A percentile compares a stretch with the other conserved stretches of the same genome.
phyloP scores from a whole-genome alignment of 2,888 invertebrate genomes.

The Ennomos fuscantarius region DNA sequence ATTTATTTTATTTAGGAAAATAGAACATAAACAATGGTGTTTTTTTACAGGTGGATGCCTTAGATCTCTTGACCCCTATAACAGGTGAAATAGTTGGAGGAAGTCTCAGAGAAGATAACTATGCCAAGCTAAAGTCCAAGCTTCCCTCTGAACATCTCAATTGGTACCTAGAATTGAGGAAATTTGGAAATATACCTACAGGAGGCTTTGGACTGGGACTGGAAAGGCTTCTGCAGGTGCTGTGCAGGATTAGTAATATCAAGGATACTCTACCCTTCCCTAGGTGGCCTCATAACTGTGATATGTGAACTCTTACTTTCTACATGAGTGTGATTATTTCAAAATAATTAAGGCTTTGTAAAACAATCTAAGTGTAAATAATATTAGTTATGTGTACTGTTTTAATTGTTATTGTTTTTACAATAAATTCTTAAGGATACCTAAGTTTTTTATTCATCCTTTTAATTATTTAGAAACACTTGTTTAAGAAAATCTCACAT shows the following conservation, averaged over 20 bases:
- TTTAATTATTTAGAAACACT: no score
- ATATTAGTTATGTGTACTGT: no score
- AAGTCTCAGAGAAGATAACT: constrained; percentile 94
- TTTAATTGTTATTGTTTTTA: no score
- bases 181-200: constrained; percentile 95
- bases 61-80: constrained; percentile 94
- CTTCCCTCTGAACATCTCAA: constrained; percentile 86
- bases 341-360: no score
- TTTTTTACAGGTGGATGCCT: constrained; percentile 87
- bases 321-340: neutral
- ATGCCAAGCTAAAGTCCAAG: constrained; percentile 85
- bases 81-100: constrained; percentile 99
- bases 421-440: no score
- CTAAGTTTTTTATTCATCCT: no score
- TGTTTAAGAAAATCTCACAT: neutral
- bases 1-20: no score
- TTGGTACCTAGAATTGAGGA: constrained; percentile 96
- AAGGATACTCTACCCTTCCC: constrained; percentile 98
- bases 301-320: constrained; percentile 72
- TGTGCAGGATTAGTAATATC: constrained; percentile 94
- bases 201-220: constrained; percentile 99
- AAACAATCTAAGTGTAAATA: no score
- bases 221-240: constrained; percentile 94
- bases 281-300: constrained; percentile 95
- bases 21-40: constrained; percentile 4